Evolutionary conservation across 2,888 invertebrate species (phyloP).

Genomic region (Oeneis ivallda): DNA sequence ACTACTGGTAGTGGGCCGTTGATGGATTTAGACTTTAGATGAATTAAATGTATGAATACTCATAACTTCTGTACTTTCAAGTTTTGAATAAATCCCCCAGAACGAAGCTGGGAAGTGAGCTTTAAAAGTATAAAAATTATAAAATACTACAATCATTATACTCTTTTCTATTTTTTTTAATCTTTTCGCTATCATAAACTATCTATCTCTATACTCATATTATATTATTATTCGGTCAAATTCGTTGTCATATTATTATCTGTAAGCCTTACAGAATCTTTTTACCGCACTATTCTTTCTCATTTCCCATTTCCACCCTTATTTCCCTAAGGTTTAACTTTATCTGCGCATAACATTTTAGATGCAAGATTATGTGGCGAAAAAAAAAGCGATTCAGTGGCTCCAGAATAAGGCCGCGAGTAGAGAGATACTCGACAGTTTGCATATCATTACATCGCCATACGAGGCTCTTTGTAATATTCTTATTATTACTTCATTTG

Average conservation of each 20-base stretch:
- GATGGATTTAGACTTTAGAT: too few species aligned
- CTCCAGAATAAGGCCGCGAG: slow-evolving; percentile 39
- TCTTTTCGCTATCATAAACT: too few species aligned
- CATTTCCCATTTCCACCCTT: slow-evolving; percentile 13
- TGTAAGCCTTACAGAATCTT: slow-evolving; percentile 8
- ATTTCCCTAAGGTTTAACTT: slow-evolving; percentile 20
- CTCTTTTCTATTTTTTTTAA: too few species aligned
- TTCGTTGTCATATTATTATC: not conserved
- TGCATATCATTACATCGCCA: slow-evolving; percentile 55
- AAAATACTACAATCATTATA: too few species aligned
- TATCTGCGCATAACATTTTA: slow-evolving; percentile 16
- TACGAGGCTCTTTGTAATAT: slow-evolving; percentile 42
- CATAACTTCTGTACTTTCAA: too few species aligned
- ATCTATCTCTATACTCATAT: too few species aligned
- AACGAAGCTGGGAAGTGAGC: too few species aligned
- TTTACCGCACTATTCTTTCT: slow-evolving; percentile 14
- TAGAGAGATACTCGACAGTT: slow-evolving; percentile 43
- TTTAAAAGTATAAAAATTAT: too few species aligned
- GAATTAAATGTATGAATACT: too few species aligned
- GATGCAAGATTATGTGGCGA: slow-evolving; percentile 17
- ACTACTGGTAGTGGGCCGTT: too few species aligned
- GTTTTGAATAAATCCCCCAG: too few species aligned
- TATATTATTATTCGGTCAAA: too few species aligned
- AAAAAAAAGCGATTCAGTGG: slow-evolving; percentile 7
- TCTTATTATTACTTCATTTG: slow-evolving; percentile 11